Conservation (phyloP, 2,113 vertebrate genomes). For the Bubo bubo region DNA sequence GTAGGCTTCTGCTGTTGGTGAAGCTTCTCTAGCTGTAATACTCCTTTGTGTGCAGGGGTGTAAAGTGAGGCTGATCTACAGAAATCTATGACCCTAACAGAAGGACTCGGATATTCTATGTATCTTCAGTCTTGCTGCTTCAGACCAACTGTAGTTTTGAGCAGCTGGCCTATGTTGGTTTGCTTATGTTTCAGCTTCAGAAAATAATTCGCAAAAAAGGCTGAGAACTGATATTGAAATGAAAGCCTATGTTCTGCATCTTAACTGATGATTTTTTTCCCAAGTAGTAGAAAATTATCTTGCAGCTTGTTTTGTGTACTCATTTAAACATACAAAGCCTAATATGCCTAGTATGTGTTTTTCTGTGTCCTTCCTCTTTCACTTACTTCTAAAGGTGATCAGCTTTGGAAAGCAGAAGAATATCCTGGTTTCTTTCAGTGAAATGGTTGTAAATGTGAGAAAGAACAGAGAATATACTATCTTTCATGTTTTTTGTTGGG, state of each 20-base stretch:
- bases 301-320: not conserved
- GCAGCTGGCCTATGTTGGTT: not conserved
- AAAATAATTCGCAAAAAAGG: not conserved
- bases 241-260: not conserved
- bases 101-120: not conserved
- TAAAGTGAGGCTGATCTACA: not conserved
- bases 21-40: not conserved
- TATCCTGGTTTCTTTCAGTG: not conserved
- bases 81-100: not conserved
- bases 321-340: not conserved
- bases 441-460: not conserved
- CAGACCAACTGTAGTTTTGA: not conserved
- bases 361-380: not conserved
- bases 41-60: not conserved
- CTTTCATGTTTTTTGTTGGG: not conserved
- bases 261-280: not conserved
- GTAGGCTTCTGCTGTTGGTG: not conserved
- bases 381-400: not conserved
- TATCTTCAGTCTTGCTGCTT: not conserved
- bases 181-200: not conserved
- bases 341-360: not conserved
- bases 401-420: not conserved
- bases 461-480: not conserved
- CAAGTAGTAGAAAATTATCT: not conserved
- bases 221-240: not conserved